Base-by-base conservation (phyloP, 1,140 invertebrate genomes). In the Panulirus ornatus region DNA sequence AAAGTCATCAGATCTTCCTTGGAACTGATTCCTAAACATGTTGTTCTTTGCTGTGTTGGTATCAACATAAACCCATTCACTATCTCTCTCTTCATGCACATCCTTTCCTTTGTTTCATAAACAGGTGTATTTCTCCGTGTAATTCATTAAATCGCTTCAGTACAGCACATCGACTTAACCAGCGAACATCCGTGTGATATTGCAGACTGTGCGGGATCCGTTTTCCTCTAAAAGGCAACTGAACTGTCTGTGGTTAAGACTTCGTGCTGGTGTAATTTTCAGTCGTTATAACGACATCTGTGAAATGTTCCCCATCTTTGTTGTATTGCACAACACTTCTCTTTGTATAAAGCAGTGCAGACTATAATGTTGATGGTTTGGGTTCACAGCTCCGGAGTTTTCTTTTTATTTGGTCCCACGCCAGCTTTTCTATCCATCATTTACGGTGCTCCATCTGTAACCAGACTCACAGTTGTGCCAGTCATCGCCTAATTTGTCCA, bases 141-240 rank as follows among this genome's bases (percentile, higher is more conserved):
- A 63, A 38, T 63, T 63, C 79, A 82, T 63, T 8, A 40, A 36
- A 82, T 34, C 44, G 44, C n/a, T 58, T 81, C 47, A 82, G 51
- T 40, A 82, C 51, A 36, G 40, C 79, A 38, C 16, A 42, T 8
- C 19, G 73, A 42, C 34, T 42, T 76, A 27, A 78, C 40, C 42
- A 78, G 40, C 42, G 36, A 47, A 82, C 36, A n/a, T 82, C 79
- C 34, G 22, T 58, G 51, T 82, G 79, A 66, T 82, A 82, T 82
- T 27, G 47, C 42, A 40, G n/a, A n/a, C n/a, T n/a, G n/a, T n/a
- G n/a, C n/a, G n/a, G n/a, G n/a, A n/a, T n/a, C n/a, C n/a, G n/a
- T 63, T 66, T 63, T 82, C 30, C 27, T 82, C 79, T 34, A 38
- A n/a, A 34, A 82, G n/a, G 47, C 3, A 42, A 27, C 40, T 82